A percentile compares a stretch with the other conserved stretches of the same genome.
phyloP scores from a whole-genome alignment of 2,797 vertebrate genomes.

The Pseudochaenichthys georgianus region DNA sequence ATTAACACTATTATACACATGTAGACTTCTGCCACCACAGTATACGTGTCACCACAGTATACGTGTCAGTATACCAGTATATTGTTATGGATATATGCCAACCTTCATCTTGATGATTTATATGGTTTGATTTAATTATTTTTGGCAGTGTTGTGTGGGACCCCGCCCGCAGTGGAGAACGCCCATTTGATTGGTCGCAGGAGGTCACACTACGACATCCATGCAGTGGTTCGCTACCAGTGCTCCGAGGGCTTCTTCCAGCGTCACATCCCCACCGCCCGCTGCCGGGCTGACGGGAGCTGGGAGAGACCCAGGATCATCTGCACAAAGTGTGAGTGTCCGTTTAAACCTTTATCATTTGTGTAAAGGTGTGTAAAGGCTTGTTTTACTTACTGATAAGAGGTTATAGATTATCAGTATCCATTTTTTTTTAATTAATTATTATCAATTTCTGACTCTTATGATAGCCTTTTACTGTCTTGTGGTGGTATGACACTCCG shows the following conservation, averaged over 20 bases:
- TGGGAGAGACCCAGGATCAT: conserved; percentile 95
- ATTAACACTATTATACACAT: background rate
- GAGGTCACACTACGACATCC: conserved; percentile 92
- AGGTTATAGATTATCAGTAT: background rate
- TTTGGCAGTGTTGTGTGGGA: conserved; percentile 91
- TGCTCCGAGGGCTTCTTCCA: conserved; percentile 92
- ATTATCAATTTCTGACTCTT: background rate
- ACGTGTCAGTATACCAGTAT: background rate
- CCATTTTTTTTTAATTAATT: background rate
- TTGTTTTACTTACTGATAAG: background rate
- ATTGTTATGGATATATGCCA: background rate
- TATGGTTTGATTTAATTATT: background rate
- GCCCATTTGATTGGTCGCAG: conserved; percentile 89
- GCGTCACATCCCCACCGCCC: conserved; percentile 91
- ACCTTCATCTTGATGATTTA: background rate
- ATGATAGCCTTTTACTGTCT: background rate
- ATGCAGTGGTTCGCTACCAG: conserved; percentile 93
- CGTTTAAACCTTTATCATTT: background rate
- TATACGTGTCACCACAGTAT: background rate
- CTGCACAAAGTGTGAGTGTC: conserved; percentile 93
- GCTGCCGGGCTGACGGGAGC: conserved; percentile 90
- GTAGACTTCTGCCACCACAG: background rate
- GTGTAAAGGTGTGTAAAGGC: background rate
- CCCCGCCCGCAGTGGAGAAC: conserved; percentile 91
- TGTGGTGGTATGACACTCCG: background rate